A percentile compares a stretch with the other conserved stretches of the same genome.
These are phyloP conservation scores for Grantiella picta DNA, from an alignment of 2,113 vertebrate genomes.

Conservation along the genomic window DNA sequence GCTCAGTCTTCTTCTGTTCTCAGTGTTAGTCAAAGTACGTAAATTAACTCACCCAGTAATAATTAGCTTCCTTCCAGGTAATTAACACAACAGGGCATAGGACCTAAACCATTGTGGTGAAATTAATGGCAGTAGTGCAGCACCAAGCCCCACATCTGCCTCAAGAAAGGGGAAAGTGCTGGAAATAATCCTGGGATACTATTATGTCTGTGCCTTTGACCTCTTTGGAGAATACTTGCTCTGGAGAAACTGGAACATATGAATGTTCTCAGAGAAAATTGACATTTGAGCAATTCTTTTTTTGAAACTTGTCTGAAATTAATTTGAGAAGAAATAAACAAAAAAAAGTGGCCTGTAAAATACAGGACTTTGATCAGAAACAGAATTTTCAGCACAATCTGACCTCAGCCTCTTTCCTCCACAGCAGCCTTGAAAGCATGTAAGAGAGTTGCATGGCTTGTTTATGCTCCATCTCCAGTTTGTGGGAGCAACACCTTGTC, in stretches of 20 bases:
- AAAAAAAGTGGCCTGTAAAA: neutral
- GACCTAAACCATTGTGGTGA: neutral
- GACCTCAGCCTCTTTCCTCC: neutral
- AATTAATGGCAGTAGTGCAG: neutral
- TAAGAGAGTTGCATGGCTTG: neutral
- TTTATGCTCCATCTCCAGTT: neutral
- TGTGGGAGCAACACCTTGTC: neutral
- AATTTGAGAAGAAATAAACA: neutral
- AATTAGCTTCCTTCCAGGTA: neutral
- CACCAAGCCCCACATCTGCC: neutral
- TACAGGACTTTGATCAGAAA: neutral
- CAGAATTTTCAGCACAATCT: neutral
- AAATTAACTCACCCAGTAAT: neutral
- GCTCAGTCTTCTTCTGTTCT: neutral
- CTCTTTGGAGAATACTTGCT: neutral
- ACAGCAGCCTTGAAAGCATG: neutral
- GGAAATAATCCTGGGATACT: neutral
- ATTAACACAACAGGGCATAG: neutral
- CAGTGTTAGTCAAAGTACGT: neutral
- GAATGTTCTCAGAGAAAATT: conserved; percentile 9
- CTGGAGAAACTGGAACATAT: neutral
- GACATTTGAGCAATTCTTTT: neutral
- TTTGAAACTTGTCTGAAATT: neutral
- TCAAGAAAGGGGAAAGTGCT: neutral
- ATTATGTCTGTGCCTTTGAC: neutral